These are phyloP conservation scores for Melanotaenia maccullochi DNA, from an alignment of 2,797 vertebrate genomes.

Conservation along the genomic window DNA sequence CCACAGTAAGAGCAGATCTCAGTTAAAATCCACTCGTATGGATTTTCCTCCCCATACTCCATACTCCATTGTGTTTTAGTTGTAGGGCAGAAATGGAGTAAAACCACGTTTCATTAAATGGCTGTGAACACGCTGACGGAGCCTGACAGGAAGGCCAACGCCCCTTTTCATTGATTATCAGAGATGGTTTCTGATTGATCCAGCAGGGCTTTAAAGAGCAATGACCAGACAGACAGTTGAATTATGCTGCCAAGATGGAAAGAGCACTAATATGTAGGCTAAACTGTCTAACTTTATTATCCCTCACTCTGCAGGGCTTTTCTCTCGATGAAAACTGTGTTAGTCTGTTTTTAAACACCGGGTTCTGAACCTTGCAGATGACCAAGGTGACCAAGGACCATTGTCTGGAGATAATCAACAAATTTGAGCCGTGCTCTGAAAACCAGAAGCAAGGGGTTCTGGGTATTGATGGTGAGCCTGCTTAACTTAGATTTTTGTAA, in stretches of 20 bases:
- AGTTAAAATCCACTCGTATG: too few species aligned
- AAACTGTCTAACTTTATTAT: constrained; percentile 2
- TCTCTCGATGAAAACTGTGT: neutral
- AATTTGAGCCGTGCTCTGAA: constrained; percentile 94
- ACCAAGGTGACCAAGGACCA: constrained; percentile 88
- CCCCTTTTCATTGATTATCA: constrained; percentile 67
- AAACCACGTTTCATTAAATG: too few species aligned
- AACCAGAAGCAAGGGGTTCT: constrained; percentile 90
- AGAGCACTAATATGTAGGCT: constrained; percentile 9
- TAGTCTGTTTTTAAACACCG: neutral
- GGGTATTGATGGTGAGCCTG: constrained; percentile 93
- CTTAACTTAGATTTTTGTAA: neutral
- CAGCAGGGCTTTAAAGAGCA: constrained; percentile 48
- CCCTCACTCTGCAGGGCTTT: neutral
- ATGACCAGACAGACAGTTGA: constrained; percentile 25
- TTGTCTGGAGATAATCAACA: constrained; percentile 90
- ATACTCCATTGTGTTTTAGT: too few species aligned
- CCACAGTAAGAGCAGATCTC: too few species aligned
- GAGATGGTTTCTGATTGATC: constrained; percentile 69
- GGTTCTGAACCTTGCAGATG: constrained; percentile 83
- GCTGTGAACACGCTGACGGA: constrained; percentile 26
- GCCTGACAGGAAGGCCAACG: constrained; percentile 9
- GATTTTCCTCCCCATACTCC: too few species aligned
- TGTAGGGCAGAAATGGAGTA: too few species aligned
- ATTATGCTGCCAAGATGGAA: constrained; percentile 27